These are phyloP conservation scores for Eulemur rubriventer DNA, from an alignment of 2,797 vertebrate genomes.

Conservation along the genomic window DNA sequence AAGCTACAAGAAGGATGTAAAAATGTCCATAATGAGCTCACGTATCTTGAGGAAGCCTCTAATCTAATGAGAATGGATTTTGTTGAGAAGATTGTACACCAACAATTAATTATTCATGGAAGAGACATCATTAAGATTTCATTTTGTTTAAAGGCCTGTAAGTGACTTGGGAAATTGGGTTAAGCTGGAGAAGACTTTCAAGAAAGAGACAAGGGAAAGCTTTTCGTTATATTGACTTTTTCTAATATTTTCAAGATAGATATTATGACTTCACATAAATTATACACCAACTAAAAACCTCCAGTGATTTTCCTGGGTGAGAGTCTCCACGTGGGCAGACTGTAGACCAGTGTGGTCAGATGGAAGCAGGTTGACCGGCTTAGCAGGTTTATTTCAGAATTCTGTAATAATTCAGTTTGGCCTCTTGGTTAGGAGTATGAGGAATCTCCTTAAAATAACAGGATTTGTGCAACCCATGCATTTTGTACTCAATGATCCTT, in stretches of 20 bases:
- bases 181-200: slow-evolving; percentile 88
- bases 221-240: slow-evolving; percentile 87
- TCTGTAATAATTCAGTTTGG: neutral
- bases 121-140: slow-evolving; percentile 94
- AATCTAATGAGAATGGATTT: slow-evolving; percentile 99
- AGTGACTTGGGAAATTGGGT: slow-evolving; percentile 94
- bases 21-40: slow-evolving; percentile 89
- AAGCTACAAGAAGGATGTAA: slow-evolving; percentile 82
- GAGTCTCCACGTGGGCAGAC: slow-evolving; percentile 47
- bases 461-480: neutral
- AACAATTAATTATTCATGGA: slow-evolving; percentile 99
- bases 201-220: slow-evolving; percentile 85
- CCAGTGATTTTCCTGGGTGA: neutral
- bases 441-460: neutral
- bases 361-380: slow-evolving; percentile 24
- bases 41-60: slow-evolving; percentile 91
- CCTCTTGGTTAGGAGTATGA: neutral
- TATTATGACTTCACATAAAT: slow-evolving; percentile 83
- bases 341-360: neutral
- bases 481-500: neutral
- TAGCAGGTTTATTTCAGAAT: slow-evolving; percentile 51
- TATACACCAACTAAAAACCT: slow-evolving; percentile 31
- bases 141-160: slow-evolving; percentile 93
- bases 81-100: slow-evolving; percentile 91
- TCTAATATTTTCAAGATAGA: slow-evolving; percentile 83